A percentile compares a stretch with the other conserved stretches of the same genome.
phyloP scores from a whole-genome alignment of 2,888 invertebrate species.

The Papilio protenor region DNA sequence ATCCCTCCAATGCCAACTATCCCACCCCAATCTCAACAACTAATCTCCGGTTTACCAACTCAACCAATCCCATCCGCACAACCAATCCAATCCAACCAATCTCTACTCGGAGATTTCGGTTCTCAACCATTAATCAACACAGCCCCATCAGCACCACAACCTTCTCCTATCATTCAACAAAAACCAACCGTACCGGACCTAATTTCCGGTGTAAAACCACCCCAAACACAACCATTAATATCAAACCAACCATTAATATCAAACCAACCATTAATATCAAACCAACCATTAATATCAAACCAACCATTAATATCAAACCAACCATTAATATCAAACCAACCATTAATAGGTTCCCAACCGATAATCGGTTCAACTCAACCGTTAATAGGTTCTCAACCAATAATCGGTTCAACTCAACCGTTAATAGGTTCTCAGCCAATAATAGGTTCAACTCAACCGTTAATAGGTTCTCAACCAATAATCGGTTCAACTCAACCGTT shows the following conservation, averaged over 20 bases:
- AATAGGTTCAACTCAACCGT: slow-evolving; percentile 54
- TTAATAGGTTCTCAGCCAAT: slow-evolving; percentile 53
- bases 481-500: slow-evolving; percentile 61
- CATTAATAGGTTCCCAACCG: slow-evolving; percentile 52
- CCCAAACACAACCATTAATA: slow-evolving; percentile 49
- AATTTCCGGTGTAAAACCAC: slow-evolving; percentile 70
- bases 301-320: slow-evolving; percentile 50
- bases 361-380: neutral
- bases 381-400: slow-evolving; percentile 27
- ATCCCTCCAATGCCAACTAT: slow-evolving; percentile 71
- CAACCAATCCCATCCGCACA: slow-evolving; percentile 42
- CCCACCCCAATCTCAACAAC: slow-evolving; percentile 54
- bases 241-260: slow-evolving; percentile 57
- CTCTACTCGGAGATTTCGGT: slow-evolving; percentile 62
- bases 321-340: too few species aligned
- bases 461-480: slow-evolving; percentile 44
- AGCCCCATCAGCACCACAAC: slow-evolving; percentile 43
- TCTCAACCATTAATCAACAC: slow-evolving; percentile 48
- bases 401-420: slow-evolving; percentile 50
- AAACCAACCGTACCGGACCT: slow-evolving; percentile 69
- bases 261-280: slow-evolving; percentile 56
- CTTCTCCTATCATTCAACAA: slow-evolving; percentile 50
- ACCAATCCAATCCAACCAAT: slow-evolving; percentile 51
- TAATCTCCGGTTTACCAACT: slow-evolving; percentile 53
- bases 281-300: slow-evolving; percentile 50